Evolutionary conservation across 2,888 invertebrate species (phyloP), one percentile per base, ranked within the genome.

Genomic region (Aromia moschata): DNA sequence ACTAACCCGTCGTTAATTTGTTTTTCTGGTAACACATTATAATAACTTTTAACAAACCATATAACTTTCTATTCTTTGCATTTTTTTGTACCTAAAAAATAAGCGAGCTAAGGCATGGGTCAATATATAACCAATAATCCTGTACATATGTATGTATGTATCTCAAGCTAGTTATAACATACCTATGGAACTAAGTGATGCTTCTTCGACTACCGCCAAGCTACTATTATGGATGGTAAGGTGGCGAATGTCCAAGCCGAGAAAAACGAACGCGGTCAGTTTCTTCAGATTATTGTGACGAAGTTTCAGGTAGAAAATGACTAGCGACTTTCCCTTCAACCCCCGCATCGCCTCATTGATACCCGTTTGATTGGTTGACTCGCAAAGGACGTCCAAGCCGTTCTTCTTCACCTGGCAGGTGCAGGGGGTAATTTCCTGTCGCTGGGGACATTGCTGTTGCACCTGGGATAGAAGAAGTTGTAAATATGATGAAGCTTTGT

Each of bases 181-280:
- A 93, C 93, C 93, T 70, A 95, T 89, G 33, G 94, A 94, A 77
- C 92, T 92, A 49, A 96, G 85, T 0, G 94, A 93, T 9, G 92
- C 89, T 77, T 93, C 92, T 77, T 94, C 94, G 59, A 95, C 90
- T 49, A 91, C 91, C 17, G 92, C 92, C 71, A 95, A 82, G 75
- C 92, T 94, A 80, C 93, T 94, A 81, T 92, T 94, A 78, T 92
- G 93, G 56, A 94, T 92, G 14, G 93, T 93, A 53, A 95, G 85
- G 74, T 95, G 94, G 65, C 91, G 89, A 69, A 95, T 94, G 75
- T 93, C 92, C 76, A 95, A 83, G 2, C 93, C 93, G 58, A 94
- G 85, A 80, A 94, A 94, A 61, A 94, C 88, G 78, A 92, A 94
- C 51, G 92, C 91, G 60, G 93, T 92, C 51, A 95, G 83, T 79